These are phyloP conservation scores for Falco novaeseelandiae DNA, from an alignment of 2,797 vertebrate genomes.

Conservation along the genomic window DNA sequence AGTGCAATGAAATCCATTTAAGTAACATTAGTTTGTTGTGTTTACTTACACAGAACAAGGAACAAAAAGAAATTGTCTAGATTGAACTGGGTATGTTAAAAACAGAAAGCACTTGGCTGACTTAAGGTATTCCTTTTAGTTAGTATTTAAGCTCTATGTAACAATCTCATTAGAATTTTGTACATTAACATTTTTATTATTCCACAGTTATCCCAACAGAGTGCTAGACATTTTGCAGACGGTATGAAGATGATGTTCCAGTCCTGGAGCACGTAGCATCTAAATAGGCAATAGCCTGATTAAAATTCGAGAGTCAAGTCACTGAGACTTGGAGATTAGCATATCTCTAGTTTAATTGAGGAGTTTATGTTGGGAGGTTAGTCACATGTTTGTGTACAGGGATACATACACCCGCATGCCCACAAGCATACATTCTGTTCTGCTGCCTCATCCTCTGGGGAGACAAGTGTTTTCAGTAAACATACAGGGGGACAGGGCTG, in stretches of 20 bases:
- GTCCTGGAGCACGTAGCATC: neutral
- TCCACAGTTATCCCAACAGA: neutral
- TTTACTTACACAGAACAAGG: conserved; percentile 24
- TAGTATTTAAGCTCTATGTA: neutral
- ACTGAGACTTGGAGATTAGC: neutral
- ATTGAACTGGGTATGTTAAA: neutral
- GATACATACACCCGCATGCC: no score
- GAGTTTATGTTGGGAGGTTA: neutral
- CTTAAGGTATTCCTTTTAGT: neutral
- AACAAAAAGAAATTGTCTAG: neutral
- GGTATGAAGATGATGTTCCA: neutral
- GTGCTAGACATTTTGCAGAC: neutral
- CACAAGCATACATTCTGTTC: fast-evolving
- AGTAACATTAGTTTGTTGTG: neutral
- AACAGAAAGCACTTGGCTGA: neutral
- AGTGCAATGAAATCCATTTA: neutral
- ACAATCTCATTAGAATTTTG: neutral
- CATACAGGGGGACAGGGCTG: fast-evolving
- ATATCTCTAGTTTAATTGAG: neutral
- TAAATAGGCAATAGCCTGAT: neutral
- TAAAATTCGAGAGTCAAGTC: neutral
- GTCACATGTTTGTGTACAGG: fast-evolving
- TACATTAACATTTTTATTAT: neutral
- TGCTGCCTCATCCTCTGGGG: neutral
- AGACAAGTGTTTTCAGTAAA: neutral